Percentiles rank a stretch among this genome's conserved stretches.
Conservation (phyloP, 2,888 invertebrate genomes). For the Acanthosoma haemorrhoidale region DNA sequence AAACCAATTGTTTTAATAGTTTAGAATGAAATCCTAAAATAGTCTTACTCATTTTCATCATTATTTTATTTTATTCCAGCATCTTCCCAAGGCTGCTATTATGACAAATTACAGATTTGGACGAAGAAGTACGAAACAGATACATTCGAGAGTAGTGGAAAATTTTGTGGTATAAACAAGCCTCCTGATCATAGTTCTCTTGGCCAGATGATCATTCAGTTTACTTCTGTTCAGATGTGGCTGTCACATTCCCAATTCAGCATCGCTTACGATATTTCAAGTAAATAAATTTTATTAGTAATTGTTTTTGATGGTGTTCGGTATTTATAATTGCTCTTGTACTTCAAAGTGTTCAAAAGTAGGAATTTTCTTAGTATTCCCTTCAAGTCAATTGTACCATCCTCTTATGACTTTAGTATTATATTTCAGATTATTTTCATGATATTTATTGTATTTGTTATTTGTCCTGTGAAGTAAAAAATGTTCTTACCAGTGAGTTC, state of each 20-base stretch:
- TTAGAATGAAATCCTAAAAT: no score
- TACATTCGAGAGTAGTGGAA: not conserved
- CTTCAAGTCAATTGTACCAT: no score
- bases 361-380: no score
- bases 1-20: no score
- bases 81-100: not conserved
- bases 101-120: constrained; percentile 16
- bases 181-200: constrained; percentile 26
- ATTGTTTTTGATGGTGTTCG: constrained; percentile 16
- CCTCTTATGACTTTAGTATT: no score
- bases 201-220: constrained; percentile 3
- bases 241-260: constrained; percentile 52
- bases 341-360: no score
- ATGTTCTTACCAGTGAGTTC: no score
- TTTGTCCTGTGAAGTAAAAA: no score
- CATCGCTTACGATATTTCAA: constrained; percentile 55
- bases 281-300: constrained; percentile 46
- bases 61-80: no score
- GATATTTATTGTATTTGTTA: no score
- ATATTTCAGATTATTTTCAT: no score
- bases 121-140: not conserved
- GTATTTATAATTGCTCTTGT: not conserved
- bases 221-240: constrained; percentile 8
- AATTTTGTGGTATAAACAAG: constrained; percentile 23
- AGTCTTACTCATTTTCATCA: no score